A percentile compares a stretch with the other conserved stretches of the same genome.
These are phyloP conservation scores for Pachypeltis micranthus DNA, from an alignment of 1,140 invertebrate genomes.

Conservation along the genomic window DNA sequence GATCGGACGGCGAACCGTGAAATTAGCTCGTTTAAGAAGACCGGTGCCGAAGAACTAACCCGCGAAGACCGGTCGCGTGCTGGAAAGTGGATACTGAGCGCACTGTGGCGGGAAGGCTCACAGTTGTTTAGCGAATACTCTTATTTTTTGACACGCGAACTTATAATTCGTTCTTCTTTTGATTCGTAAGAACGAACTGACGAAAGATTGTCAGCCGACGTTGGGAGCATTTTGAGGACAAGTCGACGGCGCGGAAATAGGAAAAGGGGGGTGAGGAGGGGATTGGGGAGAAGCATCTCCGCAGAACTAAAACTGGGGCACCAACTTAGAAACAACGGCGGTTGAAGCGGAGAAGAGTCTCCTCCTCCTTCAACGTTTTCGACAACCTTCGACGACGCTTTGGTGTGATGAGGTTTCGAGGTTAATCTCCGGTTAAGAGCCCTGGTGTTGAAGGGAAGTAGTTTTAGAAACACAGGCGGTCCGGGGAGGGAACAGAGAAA, in stretches of 20 bases:
- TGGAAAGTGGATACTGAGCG: neutral
- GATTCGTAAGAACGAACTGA: no score
- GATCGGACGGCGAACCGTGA: no score
- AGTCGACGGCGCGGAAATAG: no score
- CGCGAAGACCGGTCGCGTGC: neutral
- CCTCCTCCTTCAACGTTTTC: no score
- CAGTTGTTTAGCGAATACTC: neutral
- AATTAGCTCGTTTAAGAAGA: neutral
- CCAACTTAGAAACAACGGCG: neutral
- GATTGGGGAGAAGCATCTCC: no score
- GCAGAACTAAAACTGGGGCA: neutral
- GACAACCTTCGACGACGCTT: neutral
- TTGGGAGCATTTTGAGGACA: neutral
- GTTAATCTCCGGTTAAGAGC: conserved; percentile 5
- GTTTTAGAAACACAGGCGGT: neutral
- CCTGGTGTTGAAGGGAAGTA: neutral
- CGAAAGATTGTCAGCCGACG: neutral
- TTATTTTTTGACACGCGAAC: neutral
- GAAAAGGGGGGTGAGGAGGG: no score
- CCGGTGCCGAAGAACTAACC: conserved; percentile 5
- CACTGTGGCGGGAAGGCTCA: neutral
- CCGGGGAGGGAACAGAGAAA: neutral
- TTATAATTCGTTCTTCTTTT: no score
- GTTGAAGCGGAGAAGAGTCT: neutral
- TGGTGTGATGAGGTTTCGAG: conserved; percentile 3